phyloP scores from a whole-genome alignment of 2,797 vertebrate species.

The Simalia tracyae region DNA sequence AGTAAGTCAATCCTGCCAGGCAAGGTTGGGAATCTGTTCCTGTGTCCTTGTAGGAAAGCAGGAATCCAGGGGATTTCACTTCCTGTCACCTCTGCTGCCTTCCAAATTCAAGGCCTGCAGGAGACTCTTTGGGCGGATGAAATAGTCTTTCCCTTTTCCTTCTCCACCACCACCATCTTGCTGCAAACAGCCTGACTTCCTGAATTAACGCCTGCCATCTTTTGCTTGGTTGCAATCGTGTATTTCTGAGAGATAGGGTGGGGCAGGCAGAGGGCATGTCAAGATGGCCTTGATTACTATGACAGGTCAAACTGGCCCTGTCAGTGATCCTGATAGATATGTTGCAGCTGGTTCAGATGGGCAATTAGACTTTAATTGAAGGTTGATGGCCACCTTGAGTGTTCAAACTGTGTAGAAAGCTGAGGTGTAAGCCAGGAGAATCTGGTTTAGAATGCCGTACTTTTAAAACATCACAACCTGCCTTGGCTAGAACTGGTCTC shows the following conservation, averaged over 20 bases:
- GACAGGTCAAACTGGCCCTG: neutral
- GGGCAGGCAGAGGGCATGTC: neutral
- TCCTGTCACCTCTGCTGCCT: neutral
- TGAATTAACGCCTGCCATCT: neutral
- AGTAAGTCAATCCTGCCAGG: neutral
- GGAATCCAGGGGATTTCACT: neutral
- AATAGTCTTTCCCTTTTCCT: neutral
- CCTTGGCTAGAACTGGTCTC: too few relatives aligned
- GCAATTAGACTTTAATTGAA: too few relatives aligned
- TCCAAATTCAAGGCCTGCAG: neutral
- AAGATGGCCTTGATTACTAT: neutral
- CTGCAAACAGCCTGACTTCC: neutral
- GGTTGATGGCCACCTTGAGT: too few relatives aligned
- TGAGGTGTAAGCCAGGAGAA: too few relatives aligned
- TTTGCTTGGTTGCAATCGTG: neutral
- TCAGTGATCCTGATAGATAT: neutral
- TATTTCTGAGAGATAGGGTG: neutral
- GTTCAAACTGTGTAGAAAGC: too few relatives aligned
- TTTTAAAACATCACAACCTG: too few relatives aligned
- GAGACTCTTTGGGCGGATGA: neutral
- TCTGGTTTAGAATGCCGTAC: too few relatives aligned
- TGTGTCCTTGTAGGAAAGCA: neutral
- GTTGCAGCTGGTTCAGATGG: too few relatives aligned
- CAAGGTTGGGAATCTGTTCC: neutral
- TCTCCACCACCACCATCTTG: neutral